Conservation (phyloP, 2,113 vertebrate genomes). For the Pteropus alecto region DNA sequence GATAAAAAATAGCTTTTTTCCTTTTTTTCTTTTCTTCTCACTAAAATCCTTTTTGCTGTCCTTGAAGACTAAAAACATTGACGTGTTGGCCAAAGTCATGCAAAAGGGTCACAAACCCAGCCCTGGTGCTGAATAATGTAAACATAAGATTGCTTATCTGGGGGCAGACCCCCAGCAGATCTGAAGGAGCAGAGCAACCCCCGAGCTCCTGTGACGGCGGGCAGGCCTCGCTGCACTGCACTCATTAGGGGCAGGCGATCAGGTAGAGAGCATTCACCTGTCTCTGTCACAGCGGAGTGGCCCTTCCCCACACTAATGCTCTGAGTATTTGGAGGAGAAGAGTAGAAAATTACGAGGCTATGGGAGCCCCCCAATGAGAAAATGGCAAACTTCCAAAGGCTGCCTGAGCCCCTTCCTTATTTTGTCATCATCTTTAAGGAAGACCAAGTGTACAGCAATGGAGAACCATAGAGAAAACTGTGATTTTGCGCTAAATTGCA, state of each 20-base stretch:
- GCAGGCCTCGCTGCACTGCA: background rate
- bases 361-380: background rate
- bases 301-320: background rate
- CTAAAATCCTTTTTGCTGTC: constrained; percentile 10
- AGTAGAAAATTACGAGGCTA: background rate
- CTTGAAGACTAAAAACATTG: background rate
- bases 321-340: background rate
- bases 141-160: background rate
- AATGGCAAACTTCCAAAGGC: background rate
- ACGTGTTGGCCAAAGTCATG: background rate
- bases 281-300: background rate
- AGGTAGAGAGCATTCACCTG: background rate
- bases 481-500: background rate
- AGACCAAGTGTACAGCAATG: background rate
- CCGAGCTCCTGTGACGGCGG: background rate
- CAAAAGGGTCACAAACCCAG: background rate
- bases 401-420: background rate
- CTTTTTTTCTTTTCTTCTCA: constrained; percentile 1
- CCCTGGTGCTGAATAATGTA: background rate
- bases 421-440: background rate
- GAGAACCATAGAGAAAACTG: background rate
- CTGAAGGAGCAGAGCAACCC: background rate
- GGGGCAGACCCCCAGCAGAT: background rate
- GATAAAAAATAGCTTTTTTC: background rate
- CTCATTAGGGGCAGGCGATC: background rate